Percentiles rank a stretch among this genome's conserved stretches.
Evolutionary conservation across 2,797 vertebrate genomes (phyloP).

Genomic region (Cirrhinus mrigala): DNA sequence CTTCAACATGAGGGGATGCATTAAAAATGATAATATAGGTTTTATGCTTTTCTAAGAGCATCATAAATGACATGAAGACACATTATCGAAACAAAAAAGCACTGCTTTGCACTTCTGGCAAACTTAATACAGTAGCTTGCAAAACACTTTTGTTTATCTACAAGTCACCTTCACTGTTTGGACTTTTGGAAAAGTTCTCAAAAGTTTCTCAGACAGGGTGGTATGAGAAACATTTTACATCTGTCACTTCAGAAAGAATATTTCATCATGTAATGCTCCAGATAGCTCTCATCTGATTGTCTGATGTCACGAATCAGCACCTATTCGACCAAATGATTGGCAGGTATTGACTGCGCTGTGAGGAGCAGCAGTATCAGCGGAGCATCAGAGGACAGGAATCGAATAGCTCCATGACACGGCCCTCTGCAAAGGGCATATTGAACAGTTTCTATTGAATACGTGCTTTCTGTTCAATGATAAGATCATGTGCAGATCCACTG

Average conservation of each 20-base stretch:
- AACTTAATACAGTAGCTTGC: neutral
- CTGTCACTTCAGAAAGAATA: neutral
- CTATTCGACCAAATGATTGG: constrained; percentile 33
- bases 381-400: constrained; percentile 13
- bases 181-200: constrained; percentile 11
- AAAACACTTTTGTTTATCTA: constrained; percentile 10
- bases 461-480: constrained; percentile 9
- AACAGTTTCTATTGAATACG: neutral
- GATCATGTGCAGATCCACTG: constrained; percentile 9
- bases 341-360: constrained; percentile 29
- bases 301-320: constrained; percentile 10
- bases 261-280: neutral
- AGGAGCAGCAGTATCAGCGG: constrained; percentile 19
- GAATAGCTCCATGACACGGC: neutral
- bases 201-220: neutral
- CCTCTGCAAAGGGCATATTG: neutral
- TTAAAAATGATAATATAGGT: constrained; percentile 34
- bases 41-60: constrained; percentile 17
- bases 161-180: neutral
- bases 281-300: constrained; percentile 10
- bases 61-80: neutral
- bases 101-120: constrained; percentile 6
- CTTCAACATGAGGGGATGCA: neutral
- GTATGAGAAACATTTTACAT: neutral
- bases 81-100: neutral